These are phyloP conservation scores for Leptatherina wallacei DNA, from an alignment of 2,797 vertebrate genomes.

Conservation along the genomic window DNA sequence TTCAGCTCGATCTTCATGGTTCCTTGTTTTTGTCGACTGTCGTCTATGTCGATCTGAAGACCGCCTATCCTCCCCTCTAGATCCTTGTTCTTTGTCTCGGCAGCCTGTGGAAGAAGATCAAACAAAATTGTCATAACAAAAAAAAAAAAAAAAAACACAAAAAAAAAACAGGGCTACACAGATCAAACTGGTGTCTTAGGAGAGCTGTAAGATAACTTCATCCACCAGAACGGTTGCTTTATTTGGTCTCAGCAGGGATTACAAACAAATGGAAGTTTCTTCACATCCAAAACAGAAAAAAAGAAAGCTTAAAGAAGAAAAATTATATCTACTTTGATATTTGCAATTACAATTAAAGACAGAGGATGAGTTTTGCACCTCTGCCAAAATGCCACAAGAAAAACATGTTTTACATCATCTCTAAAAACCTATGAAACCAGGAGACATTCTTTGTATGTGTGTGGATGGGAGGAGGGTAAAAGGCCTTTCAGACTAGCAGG, in stretches of 20 bases:
- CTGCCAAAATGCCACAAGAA: neutral
- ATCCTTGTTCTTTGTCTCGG: slow-evolving; percentile 90
- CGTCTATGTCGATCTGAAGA: slow-evolving; percentile 89
- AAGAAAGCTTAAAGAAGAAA: neutral
- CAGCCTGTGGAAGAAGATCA: slow-evolving; percentile 77
- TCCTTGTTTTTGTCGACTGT: slow-evolving; percentile 89
- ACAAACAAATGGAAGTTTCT: neutral
- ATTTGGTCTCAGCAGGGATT: neutral
- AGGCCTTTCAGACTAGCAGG: slow-evolving; percentile 52
- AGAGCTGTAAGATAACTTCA: neutral
- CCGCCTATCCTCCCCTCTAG: slow-evolving; percentile 87
- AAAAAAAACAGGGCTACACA: neutral
- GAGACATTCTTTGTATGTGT: neutral
- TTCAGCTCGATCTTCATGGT: slow-evolving; percentile 93
- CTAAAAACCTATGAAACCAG: neutral
- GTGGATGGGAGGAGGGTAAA: neutral
- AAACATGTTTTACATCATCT: neutral
- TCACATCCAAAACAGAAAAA: neutral
- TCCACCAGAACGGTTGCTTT: neutral
- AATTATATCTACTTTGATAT: neutral
- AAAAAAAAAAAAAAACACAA: no score
- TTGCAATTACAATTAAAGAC: neutral
- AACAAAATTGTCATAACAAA: neutral
- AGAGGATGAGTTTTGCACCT: neutral
- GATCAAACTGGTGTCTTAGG: neutral